Percentiles rank a stretch among this genome's conserved stretches.
Conservation (phyloP, 1,140 invertebrate genomes). For the Ceratina australensis region DNA sequence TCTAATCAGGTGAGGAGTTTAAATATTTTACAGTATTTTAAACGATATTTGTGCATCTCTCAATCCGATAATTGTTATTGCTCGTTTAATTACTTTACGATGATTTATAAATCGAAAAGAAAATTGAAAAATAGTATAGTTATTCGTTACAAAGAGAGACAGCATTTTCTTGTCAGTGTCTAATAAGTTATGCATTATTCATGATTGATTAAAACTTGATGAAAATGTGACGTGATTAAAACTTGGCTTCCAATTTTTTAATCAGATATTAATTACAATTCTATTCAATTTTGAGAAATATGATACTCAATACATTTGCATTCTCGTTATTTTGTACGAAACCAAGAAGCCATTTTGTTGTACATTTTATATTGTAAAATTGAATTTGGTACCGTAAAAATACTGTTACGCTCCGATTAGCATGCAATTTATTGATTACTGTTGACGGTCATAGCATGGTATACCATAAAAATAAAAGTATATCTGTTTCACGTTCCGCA, state of each 20-base stretch:
- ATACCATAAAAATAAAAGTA: neutral
- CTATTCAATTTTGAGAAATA: neutral
- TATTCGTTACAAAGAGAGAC: too few species aligned
- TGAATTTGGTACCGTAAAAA: neutral
- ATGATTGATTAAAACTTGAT: too few species aligned
- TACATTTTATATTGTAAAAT: neutral
- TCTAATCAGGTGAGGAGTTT: constrained; percentile 40
- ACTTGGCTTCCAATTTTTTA: neutral
- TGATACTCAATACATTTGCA: neutral
- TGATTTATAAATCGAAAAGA: neutral
- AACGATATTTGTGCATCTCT: neutral
- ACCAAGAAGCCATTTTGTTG: neutral
- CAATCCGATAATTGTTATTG: neutral
- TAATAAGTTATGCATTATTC: neutral
- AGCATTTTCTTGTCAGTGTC: too few species aligned
- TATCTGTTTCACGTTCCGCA: neutral
- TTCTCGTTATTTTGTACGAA: neutral
- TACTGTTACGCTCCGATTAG: constrained; percentile 13
- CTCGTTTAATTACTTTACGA: neutral
- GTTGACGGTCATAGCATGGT: neutral
- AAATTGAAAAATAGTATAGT: too few species aligned
- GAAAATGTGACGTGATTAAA: too few species aligned
- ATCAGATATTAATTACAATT: too few species aligned
- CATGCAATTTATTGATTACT: constrained; percentile 20
- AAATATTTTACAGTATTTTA: neutral